Percentiles rank a stretch among this genome's conserved stretches.
Evolutionary conservation across 2,888 invertebrate genomes (phyloP).

Genomic region (Eilema griseolum): DNA sequence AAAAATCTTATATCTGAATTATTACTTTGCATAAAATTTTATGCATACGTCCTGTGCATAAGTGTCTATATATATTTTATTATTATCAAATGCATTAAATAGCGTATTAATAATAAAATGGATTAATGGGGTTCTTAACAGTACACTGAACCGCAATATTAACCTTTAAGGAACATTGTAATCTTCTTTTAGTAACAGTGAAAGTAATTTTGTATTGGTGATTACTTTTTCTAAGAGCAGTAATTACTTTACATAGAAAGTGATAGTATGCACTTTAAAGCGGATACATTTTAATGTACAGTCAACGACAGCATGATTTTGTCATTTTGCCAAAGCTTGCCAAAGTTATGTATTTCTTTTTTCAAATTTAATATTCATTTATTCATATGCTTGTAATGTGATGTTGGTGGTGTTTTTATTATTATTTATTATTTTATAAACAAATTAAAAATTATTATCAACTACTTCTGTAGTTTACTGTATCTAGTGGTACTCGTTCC

Average conservation of each 20-base stretch:
- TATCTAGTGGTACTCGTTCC: too few species aligned
- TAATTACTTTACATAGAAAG: constrained; percentile 16
- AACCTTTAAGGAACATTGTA: constrained; percentile 27
- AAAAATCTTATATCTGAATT: constrained; percentile 19
- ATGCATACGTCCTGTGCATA: background rate
- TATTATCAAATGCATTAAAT: constrained; percentile 39
- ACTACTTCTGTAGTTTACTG: too few species aligned
- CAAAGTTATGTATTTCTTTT: too few species aligned
- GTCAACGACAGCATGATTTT: background rate
- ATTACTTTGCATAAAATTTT: constrained; percentile 32
- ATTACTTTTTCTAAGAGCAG: constrained; percentile 8
- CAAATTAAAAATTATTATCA: too few species aligned
- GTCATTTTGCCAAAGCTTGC: too few species aligned
- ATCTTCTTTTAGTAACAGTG: constrained; percentile 22
- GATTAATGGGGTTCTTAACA: constrained; percentile 40
- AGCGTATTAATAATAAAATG: constrained; percentile 35
- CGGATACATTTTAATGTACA: background rate
- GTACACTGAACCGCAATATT: constrained; percentile 39
- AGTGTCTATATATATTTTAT: constrained; percentile 18
- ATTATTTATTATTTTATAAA: too few species aligned
- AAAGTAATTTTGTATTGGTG: constrained; percentile 20
- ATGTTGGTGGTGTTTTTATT: too few species aligned
- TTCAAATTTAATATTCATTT: too few species aligned
- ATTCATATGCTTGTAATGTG: too few species aligned
- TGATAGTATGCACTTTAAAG: constrained; percentile 14